Conservation (phyloP, 2,888 invertebrate species). For the Spodoptera exigua region DNA sequence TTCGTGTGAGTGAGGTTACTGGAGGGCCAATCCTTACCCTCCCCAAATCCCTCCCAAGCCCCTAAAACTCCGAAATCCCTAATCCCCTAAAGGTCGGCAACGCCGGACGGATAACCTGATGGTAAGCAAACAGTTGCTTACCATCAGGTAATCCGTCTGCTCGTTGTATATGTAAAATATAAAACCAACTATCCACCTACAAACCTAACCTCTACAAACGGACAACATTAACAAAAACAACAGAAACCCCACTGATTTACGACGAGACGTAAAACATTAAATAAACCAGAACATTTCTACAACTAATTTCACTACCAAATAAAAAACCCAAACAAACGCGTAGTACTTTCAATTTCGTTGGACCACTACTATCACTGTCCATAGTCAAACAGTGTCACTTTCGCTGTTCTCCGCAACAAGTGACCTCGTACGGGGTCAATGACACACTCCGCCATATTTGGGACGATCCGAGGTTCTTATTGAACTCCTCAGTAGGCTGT, state of each 20-base stretch:
- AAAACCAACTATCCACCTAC: too few species aligned
- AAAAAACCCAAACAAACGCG: conserved; percentile 22
- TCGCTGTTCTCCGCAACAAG: conserved; percentile 57
- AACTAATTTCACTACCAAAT: neutral
- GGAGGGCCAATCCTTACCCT: too few species aligned
- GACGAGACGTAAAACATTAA: neutral
- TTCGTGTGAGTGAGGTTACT: too few species aligned
- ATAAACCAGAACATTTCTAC: conserved; percentile 5
- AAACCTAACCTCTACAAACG: neutral
- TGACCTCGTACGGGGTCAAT: conserved; percentile 52
- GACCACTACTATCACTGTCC: conserved; percentile 25
- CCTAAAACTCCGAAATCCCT: too few species aligned
- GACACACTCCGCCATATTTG: conserved; percentile 41
- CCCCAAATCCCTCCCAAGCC: too few species aligned
- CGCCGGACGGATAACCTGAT: too few species aligned
- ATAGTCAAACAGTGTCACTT: conserved; percentile 48
- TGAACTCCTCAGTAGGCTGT: conserved; percentile 9
- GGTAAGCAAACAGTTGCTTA: too few species aligned
- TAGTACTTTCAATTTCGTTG: conserved; percentile 56
- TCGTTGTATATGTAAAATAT: too few species aligned
- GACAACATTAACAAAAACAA: neutral
- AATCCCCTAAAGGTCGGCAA: too few species aligned
- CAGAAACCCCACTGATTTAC: conserved; percentile 3
- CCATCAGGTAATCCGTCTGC: too few species aligned
- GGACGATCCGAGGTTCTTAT: conserved; percentile 28